Evolutionary conservation across 1,140 invertebrate species (phyloP).

Genomic region (Microplitis mediator): DNA sequence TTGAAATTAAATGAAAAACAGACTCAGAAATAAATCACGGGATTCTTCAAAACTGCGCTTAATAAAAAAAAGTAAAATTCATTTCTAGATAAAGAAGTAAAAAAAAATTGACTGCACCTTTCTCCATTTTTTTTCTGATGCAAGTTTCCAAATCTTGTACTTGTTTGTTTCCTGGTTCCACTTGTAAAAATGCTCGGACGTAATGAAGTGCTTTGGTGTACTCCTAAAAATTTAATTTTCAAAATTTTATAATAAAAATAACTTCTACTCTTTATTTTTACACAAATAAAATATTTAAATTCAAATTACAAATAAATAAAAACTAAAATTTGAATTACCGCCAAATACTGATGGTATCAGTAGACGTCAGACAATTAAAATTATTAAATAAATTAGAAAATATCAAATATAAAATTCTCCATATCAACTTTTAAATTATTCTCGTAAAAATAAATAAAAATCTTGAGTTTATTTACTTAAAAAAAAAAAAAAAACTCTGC

Average conservation of each 20-base stretch:
- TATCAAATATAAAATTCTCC: background rate
- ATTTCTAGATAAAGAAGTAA: background rate
- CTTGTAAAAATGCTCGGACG: slow-evolving; percentile 79
- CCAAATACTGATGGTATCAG: too few relatives aligned
- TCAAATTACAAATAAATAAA: too few relatives aligned
- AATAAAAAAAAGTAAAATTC: background rate
- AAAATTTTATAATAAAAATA: background rate
- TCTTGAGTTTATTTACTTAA: background rate
- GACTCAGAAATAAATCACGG: too few relatives aligned
- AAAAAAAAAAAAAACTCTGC: background rate
- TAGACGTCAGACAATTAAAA: too few relatives aligned
- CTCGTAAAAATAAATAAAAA: background rate
- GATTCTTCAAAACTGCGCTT: background rate
- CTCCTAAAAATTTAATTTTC: slow-evolving; percentile 64
- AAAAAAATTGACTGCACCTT: slow-evolving; percentile 62
- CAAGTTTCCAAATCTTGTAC: slow-evolving; percentile 78
- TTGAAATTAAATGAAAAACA: too few relatives aligned
- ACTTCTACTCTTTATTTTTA: background rate
- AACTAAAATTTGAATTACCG: too few relatives aligned
- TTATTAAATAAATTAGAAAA: too few relatives aligned
- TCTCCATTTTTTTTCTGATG: slow-evolving; percentile 88
- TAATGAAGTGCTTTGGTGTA: slow-evolving; percentile 84
- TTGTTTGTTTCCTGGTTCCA: slow-evolving; percentile 92
- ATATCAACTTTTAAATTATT: background rate
- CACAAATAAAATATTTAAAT: too few relatives aligned